Evolutionary conservation across 2,888 invertebrate species (phyloP), one percentile per base, ranked within the genome.

Genomic region (Cerastis leucographa): DNA sequence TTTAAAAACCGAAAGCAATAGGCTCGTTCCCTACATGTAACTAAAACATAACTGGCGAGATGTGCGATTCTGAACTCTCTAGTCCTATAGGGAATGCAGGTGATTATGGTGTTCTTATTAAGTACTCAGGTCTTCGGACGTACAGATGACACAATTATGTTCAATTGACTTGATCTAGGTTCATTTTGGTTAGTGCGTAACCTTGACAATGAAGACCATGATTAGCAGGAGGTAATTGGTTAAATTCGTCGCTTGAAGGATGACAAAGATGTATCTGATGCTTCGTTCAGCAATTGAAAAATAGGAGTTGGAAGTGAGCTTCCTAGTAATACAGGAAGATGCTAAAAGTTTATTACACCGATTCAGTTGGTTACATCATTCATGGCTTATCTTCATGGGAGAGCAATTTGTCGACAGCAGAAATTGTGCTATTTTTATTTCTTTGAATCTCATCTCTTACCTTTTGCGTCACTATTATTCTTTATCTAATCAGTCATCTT

Each of bases 131-230:
- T 42, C 62, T 35, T 61, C 61, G 17, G 61, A 61, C 61, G 40
- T 40, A 40, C 2, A 22, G n/a, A 42, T 64, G 42, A 64, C n/a
- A 42, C n/a, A 42, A 62, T 62, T 40, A 42, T 42, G 22, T 40
- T 8, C 44, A 70, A 77, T 77, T 56, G 51, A 25, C 42, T 61
- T 25, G 54, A 70, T 54, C 46, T 25, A 7, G 12, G 40, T 42
- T 35, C 4, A 54, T 51, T 62, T 71, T 61, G 8, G 6, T 72
- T 67, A 12, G n/a, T 40, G n/a, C 17, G 65, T 78, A 56, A 77
- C 81, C 82, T 86, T 86, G 85, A 35, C 76, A 79, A 17, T 85
- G 83, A 81, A 61, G 51, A 71, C 12, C 19, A 67, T 59, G 29
- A 74, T 71, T 61, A 67, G 54, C 25, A 44, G 69, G 67, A 78